Percentiles rank a stretch among this genome's conserved stretches.
Evolutionary conservation across 2,888 invertebrate genomes (phyloP).

Genomic region (Hydrotaea diabolus): DNA sequence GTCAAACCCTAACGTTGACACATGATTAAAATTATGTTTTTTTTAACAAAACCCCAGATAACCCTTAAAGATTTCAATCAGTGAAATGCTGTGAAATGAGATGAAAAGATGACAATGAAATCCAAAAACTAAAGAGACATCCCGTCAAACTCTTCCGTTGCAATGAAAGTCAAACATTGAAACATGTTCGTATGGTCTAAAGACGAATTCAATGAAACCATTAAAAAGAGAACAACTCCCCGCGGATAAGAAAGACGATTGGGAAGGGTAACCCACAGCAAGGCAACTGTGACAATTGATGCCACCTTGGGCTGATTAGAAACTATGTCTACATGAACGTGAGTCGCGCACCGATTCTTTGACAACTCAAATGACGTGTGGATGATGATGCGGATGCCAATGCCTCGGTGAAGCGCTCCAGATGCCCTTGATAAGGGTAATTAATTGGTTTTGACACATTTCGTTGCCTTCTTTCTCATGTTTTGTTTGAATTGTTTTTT

Average conservation of each 20-base stretch:
- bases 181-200: constrained; percentile 2
- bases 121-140: constrained; percentile 1
- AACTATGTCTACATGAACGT: constrained; percentile 11
- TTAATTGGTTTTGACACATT: constrained; percentile 65
- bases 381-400: not conserved
- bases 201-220: constrained; percentile 42
- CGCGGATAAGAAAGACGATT: not conserved
- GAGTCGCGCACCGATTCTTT: not conserved
- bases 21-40: constrained; percentile 42
- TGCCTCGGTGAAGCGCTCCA: too few relatives aligned
- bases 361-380: not conserved
- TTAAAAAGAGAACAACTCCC: constrained; percentile 18
- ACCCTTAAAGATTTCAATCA: constrained; percentile 55
- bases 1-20: constrained; percentile 50
- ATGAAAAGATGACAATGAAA: constrained; percentile 26
- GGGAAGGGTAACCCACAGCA: not conserved
- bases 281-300: constrained; percentile 37
- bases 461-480: constrained; percentile 10
- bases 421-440: constrained; percentile 55
- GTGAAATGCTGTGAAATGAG: constrained; percentile 26
- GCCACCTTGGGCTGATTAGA: constrained; percentile 41
- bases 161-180: constrained; percentile 43
- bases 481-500: not conserved
- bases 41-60: constrained; percentile 29
- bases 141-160: constrained; percentile 44